phyloP scores from a whole-genome alignment of 1,140 invertebrate genomes.

The Drosophila equinoxialis region DNA sequence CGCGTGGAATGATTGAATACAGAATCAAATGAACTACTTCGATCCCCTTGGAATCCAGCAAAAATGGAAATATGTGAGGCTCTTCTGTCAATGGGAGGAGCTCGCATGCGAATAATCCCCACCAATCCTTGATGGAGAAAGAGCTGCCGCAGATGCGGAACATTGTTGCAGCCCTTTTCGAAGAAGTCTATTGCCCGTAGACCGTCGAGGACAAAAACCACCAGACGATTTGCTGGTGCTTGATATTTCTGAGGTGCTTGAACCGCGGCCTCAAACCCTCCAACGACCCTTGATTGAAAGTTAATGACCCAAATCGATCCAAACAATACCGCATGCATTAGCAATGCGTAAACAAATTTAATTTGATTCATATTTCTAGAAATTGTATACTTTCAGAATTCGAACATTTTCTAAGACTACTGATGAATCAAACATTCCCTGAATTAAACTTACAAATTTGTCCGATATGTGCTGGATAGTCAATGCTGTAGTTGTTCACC shows the following conservation, averaged over 20 bases:
- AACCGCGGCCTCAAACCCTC: slow-evolving; percentile 83
- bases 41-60: slow-evolving; percentile 96
- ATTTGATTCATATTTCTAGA: slow-evolving; percentile 27
- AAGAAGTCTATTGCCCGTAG: slow-evolving; percentile 91
- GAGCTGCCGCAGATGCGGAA: slow-evolving; percentile 50
- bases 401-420: neutral
- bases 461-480: slow-evolving; percentile 48
- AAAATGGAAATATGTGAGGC: slow-evolving; percentile 97
- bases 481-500: slow-evolving; percentile 80
- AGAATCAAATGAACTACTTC: slow-evolving; percentile 94
- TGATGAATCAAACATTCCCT: neutral
- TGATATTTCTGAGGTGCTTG: slow-evolving; percentile 82
- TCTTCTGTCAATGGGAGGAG: slow-evolving; percentile 94
- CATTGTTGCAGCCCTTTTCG: slow-evolving; percentile 64
- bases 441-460: neutral
- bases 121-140: slow-evolving; percentile 87
- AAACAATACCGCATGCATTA: slow-evolving; percentile 84
- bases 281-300: slow-evolving; percentile 86
- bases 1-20: slow-evolving; percentile 92
- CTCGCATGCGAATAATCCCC: slow-evolving; percentile 94
- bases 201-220: slow-evolving; percentile 94
- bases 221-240: slow-evolving; percentile 89
- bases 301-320: slow-evolving; percentile 86
- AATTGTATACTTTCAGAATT: neutral
- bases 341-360: slow-evolving; percentile 26